Evolutionary conservation across 2,888 invertebrate species (phyloP).

Genomic region (Clostera curtula): DNA sequence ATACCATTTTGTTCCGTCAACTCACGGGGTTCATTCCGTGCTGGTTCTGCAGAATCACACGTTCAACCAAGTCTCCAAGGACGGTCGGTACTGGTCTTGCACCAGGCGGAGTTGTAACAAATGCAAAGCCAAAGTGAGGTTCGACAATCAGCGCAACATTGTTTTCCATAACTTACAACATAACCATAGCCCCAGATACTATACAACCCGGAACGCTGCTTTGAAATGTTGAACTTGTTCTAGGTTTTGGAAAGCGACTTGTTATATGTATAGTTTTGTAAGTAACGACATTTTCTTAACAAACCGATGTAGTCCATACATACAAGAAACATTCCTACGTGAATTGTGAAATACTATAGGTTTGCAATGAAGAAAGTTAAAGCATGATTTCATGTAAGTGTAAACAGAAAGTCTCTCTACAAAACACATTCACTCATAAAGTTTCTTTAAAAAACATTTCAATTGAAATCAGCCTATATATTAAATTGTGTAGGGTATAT

Average conservation of each 20-base stretch:
- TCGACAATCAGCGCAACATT: conserved; percentile 17
- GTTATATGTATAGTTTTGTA: conserved; percentile 1
- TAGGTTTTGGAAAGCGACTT: conserved; percentile 1
- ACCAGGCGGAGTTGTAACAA: conserved; percentile 15
- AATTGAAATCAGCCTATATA: too few relatives aligned
- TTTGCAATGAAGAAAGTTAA: conserved; percentile 42
- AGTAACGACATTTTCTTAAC: too few relatives aligned
- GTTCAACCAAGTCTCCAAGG: conserved; percentile 16
- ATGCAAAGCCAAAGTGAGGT: conserved; percentile 21
- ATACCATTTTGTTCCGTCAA: not conserved
- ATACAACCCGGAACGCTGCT: too few relatives aligned
- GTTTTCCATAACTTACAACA: conserved; percentile 15
- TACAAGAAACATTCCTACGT: conserved; percentile 40
- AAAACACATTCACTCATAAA: too few relatives aligned
- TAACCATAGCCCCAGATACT: conserved; percentile 14
- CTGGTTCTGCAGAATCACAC: conserved; percentile 20
- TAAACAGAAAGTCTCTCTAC: too few relatives aligned
- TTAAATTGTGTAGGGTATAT: too few relatives aligned
- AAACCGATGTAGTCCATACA: too few relatives aligned
- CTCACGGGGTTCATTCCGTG: conserved; percentile 6
- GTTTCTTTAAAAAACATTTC: too few relatives aligned
- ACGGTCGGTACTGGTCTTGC: conserved; percentile 22
- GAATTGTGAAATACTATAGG: conserved; percentile 43
- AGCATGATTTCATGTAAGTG: conserved; percentile 46
- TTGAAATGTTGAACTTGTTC: not conserved